Evolutionary conservation across 2,797 vertebrate species (phyloP).

Genomic region (Hoplostethus mediterraneus): DNA sequence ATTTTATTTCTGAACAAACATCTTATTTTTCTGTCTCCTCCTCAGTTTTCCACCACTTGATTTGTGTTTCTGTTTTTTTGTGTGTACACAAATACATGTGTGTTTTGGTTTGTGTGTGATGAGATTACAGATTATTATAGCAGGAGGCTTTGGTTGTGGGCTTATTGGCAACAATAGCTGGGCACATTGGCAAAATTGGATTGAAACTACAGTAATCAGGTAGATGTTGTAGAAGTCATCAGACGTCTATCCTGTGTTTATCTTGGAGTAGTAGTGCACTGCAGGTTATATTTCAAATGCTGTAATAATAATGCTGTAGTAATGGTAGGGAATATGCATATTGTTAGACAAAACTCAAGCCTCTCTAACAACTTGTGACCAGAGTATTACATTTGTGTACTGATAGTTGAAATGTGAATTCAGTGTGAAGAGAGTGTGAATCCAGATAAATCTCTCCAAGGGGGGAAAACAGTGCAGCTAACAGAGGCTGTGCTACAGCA

Average conservation of each 20-base stretch:
- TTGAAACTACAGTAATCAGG: conserved; percentile 35
- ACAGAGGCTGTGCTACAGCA: background rate
- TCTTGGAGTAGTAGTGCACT: background rate
- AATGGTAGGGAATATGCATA: no score
- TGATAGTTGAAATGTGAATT: background rate
- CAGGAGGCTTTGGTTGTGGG: conserved; percentile 15
- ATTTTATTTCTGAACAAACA: background rate
- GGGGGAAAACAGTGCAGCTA: background rate
- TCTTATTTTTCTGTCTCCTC: background rate
- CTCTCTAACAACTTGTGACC: background rate
- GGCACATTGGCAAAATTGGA: conserved; percentile 35
- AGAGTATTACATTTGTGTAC: background rate
- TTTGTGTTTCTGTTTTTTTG: conserved; percentile 5
- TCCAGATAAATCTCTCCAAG: background rate
- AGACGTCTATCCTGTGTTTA: background rate
- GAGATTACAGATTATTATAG: conserved; percentile 48
- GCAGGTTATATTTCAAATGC: background rate
- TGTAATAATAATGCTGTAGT: no score
- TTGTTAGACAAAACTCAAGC: conserved; percentile 7
- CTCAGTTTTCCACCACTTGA: background rate
- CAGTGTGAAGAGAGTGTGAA: conserved; percentile 1
- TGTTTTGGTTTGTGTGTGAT: conserved; percentile 20
- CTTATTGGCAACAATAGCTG: conserved; percentile 16
- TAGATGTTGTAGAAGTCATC: conserved; percentile 15
- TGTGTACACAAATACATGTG: conserved; percentile 19